Base-by-base conservation (phyloP, 2,113 vertebrate species). In the Procavia capensis region DNA sequence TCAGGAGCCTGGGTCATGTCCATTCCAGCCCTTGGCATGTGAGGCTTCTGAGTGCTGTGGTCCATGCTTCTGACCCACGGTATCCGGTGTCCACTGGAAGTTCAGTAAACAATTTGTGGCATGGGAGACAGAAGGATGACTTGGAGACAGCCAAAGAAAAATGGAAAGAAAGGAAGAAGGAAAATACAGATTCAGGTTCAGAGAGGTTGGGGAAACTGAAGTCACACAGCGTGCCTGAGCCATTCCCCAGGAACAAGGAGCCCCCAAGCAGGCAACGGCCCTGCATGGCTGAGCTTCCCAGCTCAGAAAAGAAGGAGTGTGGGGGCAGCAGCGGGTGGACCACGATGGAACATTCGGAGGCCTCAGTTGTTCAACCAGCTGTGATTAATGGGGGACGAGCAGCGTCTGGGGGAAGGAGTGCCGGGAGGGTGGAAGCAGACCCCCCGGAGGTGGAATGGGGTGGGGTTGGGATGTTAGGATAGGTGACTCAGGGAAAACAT, bases 301-400 rank as follows among this genome's bases (percentile, higher is more conserved):
- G 20, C 50, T 43, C 57, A 61, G 57, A 83, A 50, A 20, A 20
- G 34, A 16, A 36, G n/a, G 43, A 25, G 45, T 34, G 66, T 3
- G 27, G 70, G 24, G 24, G 36, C 2, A 5, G 50, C 31, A 20
- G 27, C 36, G 79, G 93, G 93, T 88, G 84, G 80, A 80, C 61
- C 4, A 1, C 7, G n/a, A 72, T 6, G 22, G 45, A 43, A 20
- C 47, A 29, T 50, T 31, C 31, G 41, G 50, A 68, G 7, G 36
- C 64, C 45, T 70, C 41, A 0, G 29, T 20, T 78, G 39, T 78
- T 57, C 20, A 8, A 36, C 66, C 87, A 86, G 84, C 47, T 10
- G 84, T 97, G 96, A 96, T 92, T 97, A 90, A 97, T 8, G 3
- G 22, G 0, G 7, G 64, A 94, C 96, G 96, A 96, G 93, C 92